Percentiles rank a stretch among this genome's conserved stretches.
Conservation (phyloP, 2,888 invertebrate species). For the Orthosia gothica region DNA sequence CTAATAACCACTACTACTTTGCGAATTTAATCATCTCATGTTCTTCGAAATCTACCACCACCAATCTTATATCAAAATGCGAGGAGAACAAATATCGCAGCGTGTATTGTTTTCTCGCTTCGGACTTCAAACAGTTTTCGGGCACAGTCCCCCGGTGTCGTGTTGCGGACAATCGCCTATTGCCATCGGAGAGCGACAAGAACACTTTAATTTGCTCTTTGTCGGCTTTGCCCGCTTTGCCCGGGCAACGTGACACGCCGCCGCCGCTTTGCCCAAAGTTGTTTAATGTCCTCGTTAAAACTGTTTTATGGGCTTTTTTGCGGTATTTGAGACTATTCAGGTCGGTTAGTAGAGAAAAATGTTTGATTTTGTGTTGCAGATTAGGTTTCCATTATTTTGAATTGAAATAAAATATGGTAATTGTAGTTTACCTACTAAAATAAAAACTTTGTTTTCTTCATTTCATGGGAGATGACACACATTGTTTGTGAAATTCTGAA, state of each 20-base stretch:
- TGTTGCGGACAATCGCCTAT: constrained; percentile 32
- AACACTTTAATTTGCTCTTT: constrained; percentile 51
- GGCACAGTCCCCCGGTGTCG: constrained; percentile 8
- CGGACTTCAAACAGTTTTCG: constrained; percentile 5
- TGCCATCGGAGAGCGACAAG: constrained; percentile 41
- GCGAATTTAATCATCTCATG: neutral
- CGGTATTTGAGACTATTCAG: constrained; percentile 14
- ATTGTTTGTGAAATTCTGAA: neutral
- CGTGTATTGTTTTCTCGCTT: neutral
- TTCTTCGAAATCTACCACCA: neutral
- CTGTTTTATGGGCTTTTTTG: constrained; percentile 31
- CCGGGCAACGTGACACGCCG: constrained; percentile 48
- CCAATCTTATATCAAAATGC: too few relatives aligned
- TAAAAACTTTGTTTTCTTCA: too few relatives aligned
- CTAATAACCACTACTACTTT: too few relatives aligned
- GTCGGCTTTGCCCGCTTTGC: constrained; percentile 29
- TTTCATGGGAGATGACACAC: neutral
- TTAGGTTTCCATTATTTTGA: neutral
- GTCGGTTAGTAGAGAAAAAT: neutral
- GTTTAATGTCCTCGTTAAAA: constrained; percentile 49
- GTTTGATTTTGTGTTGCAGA: neutral
- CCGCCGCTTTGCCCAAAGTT: constrained; percentile 29
- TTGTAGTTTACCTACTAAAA: neutral
- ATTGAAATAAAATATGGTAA: neutral
- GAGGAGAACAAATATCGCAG: neutral